phyloP scores from a whole-genome alignment of 2,113 vertebrate species.

The Syngnathus floridae region DNA sequence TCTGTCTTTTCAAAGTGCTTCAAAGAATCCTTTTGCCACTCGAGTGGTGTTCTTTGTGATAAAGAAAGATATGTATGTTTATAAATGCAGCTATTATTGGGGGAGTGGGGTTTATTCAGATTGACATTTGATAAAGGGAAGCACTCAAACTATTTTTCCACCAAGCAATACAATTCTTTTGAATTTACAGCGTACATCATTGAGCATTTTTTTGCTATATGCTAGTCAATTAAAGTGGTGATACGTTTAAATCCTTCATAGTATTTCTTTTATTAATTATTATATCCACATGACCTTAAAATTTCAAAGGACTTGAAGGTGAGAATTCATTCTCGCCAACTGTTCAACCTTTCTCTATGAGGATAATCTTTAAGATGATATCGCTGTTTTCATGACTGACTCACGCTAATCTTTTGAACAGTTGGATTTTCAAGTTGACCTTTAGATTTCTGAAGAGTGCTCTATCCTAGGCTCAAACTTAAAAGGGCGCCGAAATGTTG shows the following conservation, averaged over 20 bases:
- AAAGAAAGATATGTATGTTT: slow-evolving; percentile 16
- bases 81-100: slow-evolving; percentile 5
- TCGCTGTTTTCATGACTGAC: slow-evolving; percentile 35
- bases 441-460: slow-evolving; percentile 47
- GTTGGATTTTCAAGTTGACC: slow-evolving; percentile 50
- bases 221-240: too few relatives aligned
- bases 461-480: slow-evolving; percentile 26
- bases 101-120: slow-evolving; percentile 18
- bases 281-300: background rate
- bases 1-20: slow-evolving; percentile 53
- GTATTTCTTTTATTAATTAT: background rate
- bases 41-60: slow-evolving; percentile 23
- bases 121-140: slow-evolving; percentile 5
- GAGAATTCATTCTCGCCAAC: slow-evolving; percentile 28
- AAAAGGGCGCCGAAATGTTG: slow-evolving; percentile 34
- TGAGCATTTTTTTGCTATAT: too few relatives aligned
- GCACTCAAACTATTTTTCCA: background rate
- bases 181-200: background rate
- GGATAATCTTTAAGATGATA: slow-evolving; percentile 53
- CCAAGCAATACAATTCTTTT: background rate
- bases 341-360: slow-evolving; percentile 56
- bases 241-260: background rate
- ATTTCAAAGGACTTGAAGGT: slow-evolving; percentile 8
- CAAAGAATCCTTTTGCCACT: slow-evolving; percentile 45
- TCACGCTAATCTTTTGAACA: slow-evolving; percentile 26